Base-by-base conservation (phyloP, 2,888 invertebrate genomes). In the Brenthis daphne region DNA sequence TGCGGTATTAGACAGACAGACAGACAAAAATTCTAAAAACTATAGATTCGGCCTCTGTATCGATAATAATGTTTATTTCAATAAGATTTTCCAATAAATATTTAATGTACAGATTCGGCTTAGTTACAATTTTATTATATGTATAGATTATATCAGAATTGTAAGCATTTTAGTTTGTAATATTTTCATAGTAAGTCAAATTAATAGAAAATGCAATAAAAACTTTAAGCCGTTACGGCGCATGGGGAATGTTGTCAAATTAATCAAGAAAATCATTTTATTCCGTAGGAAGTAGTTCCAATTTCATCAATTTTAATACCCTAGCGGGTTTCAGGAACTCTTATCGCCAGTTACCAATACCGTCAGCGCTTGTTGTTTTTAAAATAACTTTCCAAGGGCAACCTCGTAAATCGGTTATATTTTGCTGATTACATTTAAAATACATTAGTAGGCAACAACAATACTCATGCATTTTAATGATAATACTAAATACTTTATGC, bases 291-390 rank as follows among this genome's bases (percentile, higher is more conserved):
- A 71, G 51, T 65, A 61, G 57, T 54, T 57, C 57, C n/a, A 48
- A 68, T 68, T 61, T 65, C 65, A 65, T 68, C 57, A 65, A 68
- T 64, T 63, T 68, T 54, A 58, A 64, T 64, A 57, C 63, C 65
- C 64, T 20, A 55, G 63, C 48, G 63, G 43, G 47, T 64, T 51
- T 50, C 67, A 64, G 57, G 65, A 65, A 65, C 55, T 57, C 60
- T 65, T 63, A 63, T 68, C 48, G 58, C 47, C n/a, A 33, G 54
- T 60, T 60, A 33, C 37, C 58, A 43, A 58, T 64, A 64, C 37
- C 57, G 48, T 50, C 48, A 12, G 43, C 16, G 51, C 47, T 57
- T 48, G 37, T 61, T 56, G 50, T 53, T 66, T 66, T 65, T 57
- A 24, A 57, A 64, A 58, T 65, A 29, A 37, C 63, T 63, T 48